Evolutionary conservation across 2,888 invertebrate genomes (phyloP).

Genomic region (Drosophila meridiana): DNA sequence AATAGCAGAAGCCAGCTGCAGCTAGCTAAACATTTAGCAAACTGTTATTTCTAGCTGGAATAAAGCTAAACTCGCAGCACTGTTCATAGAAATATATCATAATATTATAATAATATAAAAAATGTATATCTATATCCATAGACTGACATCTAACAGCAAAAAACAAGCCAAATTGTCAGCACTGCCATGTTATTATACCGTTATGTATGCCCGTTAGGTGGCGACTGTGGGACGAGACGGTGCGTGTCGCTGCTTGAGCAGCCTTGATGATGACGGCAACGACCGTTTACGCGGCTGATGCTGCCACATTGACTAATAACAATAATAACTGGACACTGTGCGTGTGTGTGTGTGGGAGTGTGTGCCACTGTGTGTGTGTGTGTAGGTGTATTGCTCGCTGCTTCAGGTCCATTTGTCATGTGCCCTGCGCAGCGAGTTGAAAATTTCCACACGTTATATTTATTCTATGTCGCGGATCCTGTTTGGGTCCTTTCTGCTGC

Average conservation of each 20-base stretch:
- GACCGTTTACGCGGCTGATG: slow-evolving; percentile 77
- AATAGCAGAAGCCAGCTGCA: background rate
- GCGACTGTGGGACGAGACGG: background rate
- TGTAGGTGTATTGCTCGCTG: background rate
- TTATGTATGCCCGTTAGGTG: slow-evolving; percentile 8
- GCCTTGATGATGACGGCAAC: slow-evolving; percentile 64
- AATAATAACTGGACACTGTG: slow-evolving; percentile 48
- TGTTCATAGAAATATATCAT: too few species aligned
- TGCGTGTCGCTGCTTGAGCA: slow-evolving; percentile 4
- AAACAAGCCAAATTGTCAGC: background rate
- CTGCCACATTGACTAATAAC: slow-evolving; percentile 75
- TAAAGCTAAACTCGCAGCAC: too few species aligned
- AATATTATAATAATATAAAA: too few species aligned
- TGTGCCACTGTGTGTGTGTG: background rate
- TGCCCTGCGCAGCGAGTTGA: slow-evolving; percentile 36
- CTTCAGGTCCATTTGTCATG: slow-evolving; percentile 17
- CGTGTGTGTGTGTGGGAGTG: background rate
- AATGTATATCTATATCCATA: background rate
- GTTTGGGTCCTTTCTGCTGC: background rate
- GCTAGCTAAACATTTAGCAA: background rate
- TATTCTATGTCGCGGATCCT: slow-evolving; percentile 16
- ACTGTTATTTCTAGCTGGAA: background rate
- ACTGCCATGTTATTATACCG: slow-evolving; percentile 5
- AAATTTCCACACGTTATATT: slow-evolving; percentile 57
- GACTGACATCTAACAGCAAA: background rate